These are phyloP conservation scores for Harmothoe impar DNA, from an alignment of 2,888 invertebrate species.

Conservation along the genomic window DNA sequence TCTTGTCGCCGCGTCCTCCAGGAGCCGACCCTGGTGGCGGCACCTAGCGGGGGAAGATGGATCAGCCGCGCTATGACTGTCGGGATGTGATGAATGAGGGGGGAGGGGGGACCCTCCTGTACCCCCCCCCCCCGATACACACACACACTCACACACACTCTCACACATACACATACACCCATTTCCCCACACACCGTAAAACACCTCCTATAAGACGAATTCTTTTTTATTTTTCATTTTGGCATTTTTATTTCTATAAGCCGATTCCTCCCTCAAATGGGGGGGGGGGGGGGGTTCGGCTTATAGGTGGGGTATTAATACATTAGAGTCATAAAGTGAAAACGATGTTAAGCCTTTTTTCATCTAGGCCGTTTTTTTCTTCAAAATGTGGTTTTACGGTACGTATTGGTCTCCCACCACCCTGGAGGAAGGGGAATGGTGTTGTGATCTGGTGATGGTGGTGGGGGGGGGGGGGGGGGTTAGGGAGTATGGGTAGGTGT, in stretches of 20 bases:
- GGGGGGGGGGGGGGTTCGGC: too few relatives aligned
- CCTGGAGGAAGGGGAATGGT: background rate
- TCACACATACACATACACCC: background rate
- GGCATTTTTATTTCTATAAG: too few relatives aligned
- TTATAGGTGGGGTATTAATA: too few relatives aligned
- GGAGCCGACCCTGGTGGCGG: slow-evolving; percentile 9
- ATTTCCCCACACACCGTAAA: background rate
- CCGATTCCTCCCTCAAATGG: too few relatives aligned
- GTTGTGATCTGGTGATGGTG: too few relatives aligned
- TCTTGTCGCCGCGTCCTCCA: background rate
- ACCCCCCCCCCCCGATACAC: background rate
- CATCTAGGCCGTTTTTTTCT: too few relatives aligned
- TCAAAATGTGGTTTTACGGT: too few relatives aligned
- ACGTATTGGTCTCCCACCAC: too few relatives aligned
- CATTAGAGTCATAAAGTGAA: too few relatives aligned
- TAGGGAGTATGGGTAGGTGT: background rate
- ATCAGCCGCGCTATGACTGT: slow-evolving; percentile 9
- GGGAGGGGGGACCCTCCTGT: background rate
- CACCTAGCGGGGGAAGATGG: slow-evolving; percentile 18
- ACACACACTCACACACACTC: background rate
- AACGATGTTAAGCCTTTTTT: too few relatives aligned
- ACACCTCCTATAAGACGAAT: too few relatives aligned
- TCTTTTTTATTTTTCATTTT: too few relatives aligned
- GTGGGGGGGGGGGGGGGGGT: background rate
- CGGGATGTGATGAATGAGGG: slow-evolving; percentile 28